phyloP scores from a whole-genome alignment of 2,888 invertebrate genomes.

The Pocota personata region DNA sequence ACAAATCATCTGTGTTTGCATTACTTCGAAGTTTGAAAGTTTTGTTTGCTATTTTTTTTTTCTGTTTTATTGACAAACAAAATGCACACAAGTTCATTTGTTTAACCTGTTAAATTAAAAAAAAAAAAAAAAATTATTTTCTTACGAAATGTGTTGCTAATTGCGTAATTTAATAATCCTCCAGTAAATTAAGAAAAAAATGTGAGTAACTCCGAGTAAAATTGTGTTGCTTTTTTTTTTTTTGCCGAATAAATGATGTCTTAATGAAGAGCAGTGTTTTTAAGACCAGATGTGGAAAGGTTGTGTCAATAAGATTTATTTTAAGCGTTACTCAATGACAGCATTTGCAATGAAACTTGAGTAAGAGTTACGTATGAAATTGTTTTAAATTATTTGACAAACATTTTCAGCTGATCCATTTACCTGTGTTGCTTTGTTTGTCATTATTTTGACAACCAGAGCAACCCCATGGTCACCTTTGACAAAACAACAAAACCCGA shows the following conservation, averaged over 20 bases:
- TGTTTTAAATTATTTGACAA: neutral
- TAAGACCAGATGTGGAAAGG: neutral
- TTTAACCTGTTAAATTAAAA: neutral
- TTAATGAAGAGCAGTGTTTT: neutral
- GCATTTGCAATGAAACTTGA: neutral
- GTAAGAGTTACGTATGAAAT: neutral
- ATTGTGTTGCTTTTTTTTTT: neutral
- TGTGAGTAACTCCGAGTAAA: neutral
- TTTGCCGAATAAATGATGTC: neutral
- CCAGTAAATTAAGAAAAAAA: neutral
- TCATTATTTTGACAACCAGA: conserved; percentile 23
- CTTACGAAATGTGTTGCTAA: neutral
- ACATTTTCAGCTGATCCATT: neutral
- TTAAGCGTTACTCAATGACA: neutral
- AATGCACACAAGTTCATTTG: neutral
- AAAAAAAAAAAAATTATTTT: neutral
- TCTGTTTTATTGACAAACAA: neutral
- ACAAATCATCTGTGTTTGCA: neutral
- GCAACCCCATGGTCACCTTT: neutral
- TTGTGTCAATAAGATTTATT: neutral
- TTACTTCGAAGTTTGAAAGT: neutral
- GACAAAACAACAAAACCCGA: neutral
- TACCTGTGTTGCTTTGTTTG: conserved; percentile 1
- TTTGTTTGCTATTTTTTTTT: neutral
- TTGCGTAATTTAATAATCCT: conserved; percentile 10